Base-by-base conservation (phyloP, 2,113 vertebrate species). In the Sylvia atricapilla region DNA sequence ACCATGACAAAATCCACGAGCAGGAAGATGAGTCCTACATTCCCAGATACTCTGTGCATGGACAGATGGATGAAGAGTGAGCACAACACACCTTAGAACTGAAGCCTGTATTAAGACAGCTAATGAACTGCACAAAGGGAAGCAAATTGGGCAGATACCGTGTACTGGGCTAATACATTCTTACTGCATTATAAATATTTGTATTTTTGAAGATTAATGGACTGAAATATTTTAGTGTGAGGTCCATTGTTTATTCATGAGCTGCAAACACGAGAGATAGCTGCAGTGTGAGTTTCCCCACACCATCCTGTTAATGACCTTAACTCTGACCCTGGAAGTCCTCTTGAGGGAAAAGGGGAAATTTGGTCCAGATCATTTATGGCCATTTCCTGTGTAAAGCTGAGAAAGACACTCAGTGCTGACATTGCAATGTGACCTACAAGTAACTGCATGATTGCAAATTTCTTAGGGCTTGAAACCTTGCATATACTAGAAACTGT, bases 161-260 rank as follows among this genome's bases (percentile, higher is more conserved):
- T 76, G 27, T 85, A 79, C 41, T 64, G 27, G 56, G 55, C 41
- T 85, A 62, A 81, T 76, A 56, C 52, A 49, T 66, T 94, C 68
- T 89, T 81, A 70, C 68, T 90, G 52, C 47, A 17, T 79, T 95
- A 89, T 92, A 97, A 96, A 95, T 95, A 94, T 97, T 97, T 96
- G 85, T 87, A 49, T 89, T 88, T 90, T 77, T 91, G 84, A 92
- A 87, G 93, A 96, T 96, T 88, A 94, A 96, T 96, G 84, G 69
- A 37, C 93, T 93, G 88, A 91, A 96, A 92, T 90, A 94, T 95
- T 93, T 93, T 81, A 87, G 50, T 77, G n/a, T 69, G 77, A 84
- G 90, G 63, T 46, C n/a, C 2, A 2, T 69, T 96, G 91, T 96
- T 95, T 97, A 96, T 84, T 68, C 67, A 56, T 19, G 56, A 80